phyloP scores from a whole-genome alignment of 2,113 vertebrate species.

The Lonchura striata region DNA sequence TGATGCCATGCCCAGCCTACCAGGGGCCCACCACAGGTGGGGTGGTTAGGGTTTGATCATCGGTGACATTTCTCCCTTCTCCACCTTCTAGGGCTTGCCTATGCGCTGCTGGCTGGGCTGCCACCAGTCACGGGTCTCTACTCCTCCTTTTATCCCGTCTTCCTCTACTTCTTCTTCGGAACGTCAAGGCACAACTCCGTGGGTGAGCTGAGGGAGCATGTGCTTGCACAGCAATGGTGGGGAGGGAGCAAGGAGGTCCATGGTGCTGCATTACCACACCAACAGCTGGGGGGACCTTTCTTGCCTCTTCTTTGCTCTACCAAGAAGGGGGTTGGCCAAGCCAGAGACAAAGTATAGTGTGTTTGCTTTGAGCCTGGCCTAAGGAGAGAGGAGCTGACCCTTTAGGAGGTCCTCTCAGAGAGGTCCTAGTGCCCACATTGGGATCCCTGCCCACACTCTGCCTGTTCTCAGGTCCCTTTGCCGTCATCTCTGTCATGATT shows the following conservation, averaged over 20 bases:
- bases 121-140: constrained; percentile 88
- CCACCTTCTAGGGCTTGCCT: constrained; percentile 83
- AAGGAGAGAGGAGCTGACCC: neutral
- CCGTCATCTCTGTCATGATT: constrained; percentile 94
- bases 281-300: rapidly evolving
- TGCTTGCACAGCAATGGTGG: neutral
- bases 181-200: constrained; percentile 92
- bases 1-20: neutral
- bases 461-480: constrained; percentile 84
- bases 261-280: neutral
- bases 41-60: rapidly evolving
- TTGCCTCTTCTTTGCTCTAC: neutral
- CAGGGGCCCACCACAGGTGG: rapidly evolving
- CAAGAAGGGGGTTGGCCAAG: neutral
- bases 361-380: neutral
- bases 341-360: neutral
- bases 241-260: neutral
- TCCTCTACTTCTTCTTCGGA: constrained; percentile 91
- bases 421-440: neutral
- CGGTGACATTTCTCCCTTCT: neutral
- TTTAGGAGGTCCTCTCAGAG: neutral
- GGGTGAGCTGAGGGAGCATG: constrained; percentile 73
- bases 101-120: constrained; percentile 88
- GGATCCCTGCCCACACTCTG: neutral
- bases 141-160: constrained; percentile 88